A percentile compares a stretch with the other conserved stretches of the same genome.
Conservation (phyloP, 2,113 vertebrate species). For the Phalacrocorax aristotelis region DNA sequence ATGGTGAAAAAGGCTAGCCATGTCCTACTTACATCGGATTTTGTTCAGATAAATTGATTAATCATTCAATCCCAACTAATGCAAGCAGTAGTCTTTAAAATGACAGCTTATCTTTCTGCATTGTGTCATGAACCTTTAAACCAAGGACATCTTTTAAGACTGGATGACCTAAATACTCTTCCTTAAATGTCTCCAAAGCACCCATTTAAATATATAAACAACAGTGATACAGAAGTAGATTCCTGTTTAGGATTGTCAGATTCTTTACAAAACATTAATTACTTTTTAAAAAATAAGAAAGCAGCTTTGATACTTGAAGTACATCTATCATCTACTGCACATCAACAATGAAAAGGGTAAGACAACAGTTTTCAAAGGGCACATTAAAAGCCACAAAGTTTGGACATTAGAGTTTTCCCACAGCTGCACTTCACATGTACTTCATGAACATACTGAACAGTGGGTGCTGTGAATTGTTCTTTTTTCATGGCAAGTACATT, state of each 20-base stretch:
- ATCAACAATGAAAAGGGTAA: not conserved
- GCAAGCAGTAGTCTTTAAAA: conserved; percentile 1
- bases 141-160: not conserved
- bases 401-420: not conserved
- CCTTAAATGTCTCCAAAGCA: not conserved
- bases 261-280: not conserved
- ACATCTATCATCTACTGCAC: not conserved
- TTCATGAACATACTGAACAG: not conserved
- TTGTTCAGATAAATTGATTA: conserved; percentile 7
- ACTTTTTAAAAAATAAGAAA: not conserved
- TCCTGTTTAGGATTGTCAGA: not conserved
- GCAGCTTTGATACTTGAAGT: not conserved
- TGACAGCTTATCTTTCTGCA: not conserved
- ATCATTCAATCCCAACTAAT: conserved; percentile 1
- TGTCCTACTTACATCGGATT: not conserved
- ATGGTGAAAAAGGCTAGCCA: not conserved
- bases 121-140: not conserved
- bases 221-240: not conserved
- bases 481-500: not conserved
- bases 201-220: not conserved
- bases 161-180: not conserved
- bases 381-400: not conserved
- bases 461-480: not conserved
- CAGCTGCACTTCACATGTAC: not conserved
- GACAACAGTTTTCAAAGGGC: not conserved